phyloP scores from a whole-genome alignment of 1,140 invertebrate species.

The Pseudomyrmex concolor region DNA sequence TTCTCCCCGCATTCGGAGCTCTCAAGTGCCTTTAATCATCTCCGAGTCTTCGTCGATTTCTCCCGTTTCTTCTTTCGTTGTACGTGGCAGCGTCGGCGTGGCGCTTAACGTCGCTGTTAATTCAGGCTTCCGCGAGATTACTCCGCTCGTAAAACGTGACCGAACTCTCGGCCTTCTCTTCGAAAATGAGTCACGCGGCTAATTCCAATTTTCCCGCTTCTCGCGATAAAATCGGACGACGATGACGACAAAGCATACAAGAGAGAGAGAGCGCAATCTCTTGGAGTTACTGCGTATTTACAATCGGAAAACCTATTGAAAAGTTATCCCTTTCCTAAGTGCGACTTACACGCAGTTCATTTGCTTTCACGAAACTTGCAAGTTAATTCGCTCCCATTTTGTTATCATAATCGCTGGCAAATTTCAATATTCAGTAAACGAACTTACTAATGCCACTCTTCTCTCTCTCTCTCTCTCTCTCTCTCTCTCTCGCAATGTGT shows the following conservation, averaged over 20 bases:
- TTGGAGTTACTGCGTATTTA: neutral
- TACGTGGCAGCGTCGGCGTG: neutral
- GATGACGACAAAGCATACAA: neutral
- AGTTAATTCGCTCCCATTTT: neutral
- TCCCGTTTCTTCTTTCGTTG: too few relatives aligned
- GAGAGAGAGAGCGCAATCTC: too few relatives aligned
- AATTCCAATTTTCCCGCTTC: slow-evolving; percentile 35
- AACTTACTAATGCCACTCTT: neutral
- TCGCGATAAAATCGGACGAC: neutral
- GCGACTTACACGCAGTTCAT: neutral
- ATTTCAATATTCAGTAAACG: neutral
- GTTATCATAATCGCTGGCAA: neutral
- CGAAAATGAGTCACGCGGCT: slow-evolving; percentile 29
- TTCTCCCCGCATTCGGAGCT: neutral
- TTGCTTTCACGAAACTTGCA: neutral
- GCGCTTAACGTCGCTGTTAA: slow-evolving; percentile 33
- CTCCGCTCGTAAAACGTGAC: slow-evolving; percentile 40
- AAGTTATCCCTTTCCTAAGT: neutral
- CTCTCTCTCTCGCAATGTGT: too few relatives aligned
- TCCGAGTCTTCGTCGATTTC: neutral
- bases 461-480: neutral
- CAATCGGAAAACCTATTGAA: neutral
- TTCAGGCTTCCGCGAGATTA: slow-evolving; percentile 47
- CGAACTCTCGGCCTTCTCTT: slow-evolving; percentile 2
- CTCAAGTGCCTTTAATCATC: slow-evolving; percentile 20